Evolutionary conservation across 2,113 vertebrate genomes (phyloP), one percentile per base, ranked within the genome.

Genomic region (Peromyscus polionotus): DNA sequence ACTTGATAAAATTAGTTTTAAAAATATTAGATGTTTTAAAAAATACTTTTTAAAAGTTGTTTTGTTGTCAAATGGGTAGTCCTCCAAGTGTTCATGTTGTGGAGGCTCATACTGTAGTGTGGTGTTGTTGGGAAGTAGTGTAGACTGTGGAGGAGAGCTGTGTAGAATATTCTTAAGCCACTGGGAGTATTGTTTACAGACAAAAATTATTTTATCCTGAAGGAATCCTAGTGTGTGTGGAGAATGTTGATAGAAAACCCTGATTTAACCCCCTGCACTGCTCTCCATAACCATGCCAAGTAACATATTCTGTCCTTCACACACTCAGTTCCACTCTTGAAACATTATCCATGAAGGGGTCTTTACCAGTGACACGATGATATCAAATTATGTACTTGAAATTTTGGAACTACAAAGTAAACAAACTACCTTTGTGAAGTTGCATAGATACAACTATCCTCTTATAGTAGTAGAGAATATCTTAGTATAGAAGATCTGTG

Each of bases 51-150:
- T 51, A 7, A 51, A 51, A 51, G 7, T 33, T 39, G 17, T 68
- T 67, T 42, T 0, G 17, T 1, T 67, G 33, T 48, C 1, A 16
- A 5, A 22, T 84, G 19, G 12, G 20, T 72, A 31, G 39, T 48
- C 0, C 26, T 22, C 3, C 2, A 59, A 16, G 7, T 17, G 17
- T 72, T 84, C 39, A 22, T 70, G 11, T 59, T 10, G 3, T 12
- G 19, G 24, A 5, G 0, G 4, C 42, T 84, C 12, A 36, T 13
- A 39, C 11, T 1, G 26, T 22, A 39, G 3, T 68, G 63, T 39
- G 6, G 22, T 67, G 2, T 0, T 42, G 1, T 9, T 45, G 19
- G 26, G 2, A 57, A 12, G 16, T 14, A 9, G 4, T 14, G 11
- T 7, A 14, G 61, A 19, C 9, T 14, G 12, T 57, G 26, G 31